Evolutionary conservation across 2,888 invertebrate genomes (phyloP), one percentile per base, ranked within the genome.

Genomic region (Formica aserva): DNA sequence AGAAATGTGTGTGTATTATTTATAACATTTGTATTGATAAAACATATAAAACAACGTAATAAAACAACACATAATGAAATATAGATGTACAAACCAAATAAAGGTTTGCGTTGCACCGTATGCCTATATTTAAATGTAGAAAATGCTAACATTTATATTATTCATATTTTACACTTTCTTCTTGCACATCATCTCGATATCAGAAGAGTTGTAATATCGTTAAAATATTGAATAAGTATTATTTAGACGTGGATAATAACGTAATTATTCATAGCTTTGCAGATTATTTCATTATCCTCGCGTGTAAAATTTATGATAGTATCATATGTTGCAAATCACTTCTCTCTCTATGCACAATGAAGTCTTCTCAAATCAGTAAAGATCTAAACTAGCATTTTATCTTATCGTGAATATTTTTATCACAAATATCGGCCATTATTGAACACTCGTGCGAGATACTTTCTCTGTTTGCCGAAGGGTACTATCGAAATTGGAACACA

Each of bases 381-480:
- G 48, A 67, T 74, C 60, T 65, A 35, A 29, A 11, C 52, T 32
- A 22, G 11, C 26, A 32, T 29, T 52, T 45, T 63, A 32, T 62
- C 8, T 29, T 11, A 9, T 52, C 26, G 29, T 18, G 81, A 82
- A 83, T 87, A 87, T 89, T 86, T 89, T 87, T 84, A 76, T 6
- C 67, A 83, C 78, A 89, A 89, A 89, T 87, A 89, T 89, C 83
- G 55, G 35, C 29, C 52, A 48, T 71, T 84, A 86, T 87, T 57
- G 29, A 63, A 26, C 62, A 60, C 29, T 29, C 78, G n/a, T 57
- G 48, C 29, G 63, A 63, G 77, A 77, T 62, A 77, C 84, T 77
- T 67, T 52, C 57, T 71, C 15, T 90, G 84, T 90, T 90, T 90
- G 77, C 80, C 65, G 8, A 83, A 35, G 88, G 81, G 80, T 90